Percentiles rank a stretch among this genome's conserved stretches.
Conservation (phyloP, 2,888 invertebrate genomes). For the Parnassius mnemosyne region DNA sequence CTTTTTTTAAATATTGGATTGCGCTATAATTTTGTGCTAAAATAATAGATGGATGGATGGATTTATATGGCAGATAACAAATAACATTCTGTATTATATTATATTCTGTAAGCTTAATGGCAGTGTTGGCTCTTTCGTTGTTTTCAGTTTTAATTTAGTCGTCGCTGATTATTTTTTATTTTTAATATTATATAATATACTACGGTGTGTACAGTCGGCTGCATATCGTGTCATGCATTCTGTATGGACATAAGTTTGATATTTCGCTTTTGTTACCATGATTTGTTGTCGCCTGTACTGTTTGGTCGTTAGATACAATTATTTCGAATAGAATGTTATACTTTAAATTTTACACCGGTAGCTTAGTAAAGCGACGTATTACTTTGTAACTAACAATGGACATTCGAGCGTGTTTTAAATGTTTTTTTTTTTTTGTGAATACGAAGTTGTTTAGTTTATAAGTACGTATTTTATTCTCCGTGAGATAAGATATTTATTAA, state of each 20-base stretch:
- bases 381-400: constrained; percentile 22
- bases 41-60: constrained; percentile 4
- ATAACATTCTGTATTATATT: constrained; percentile 65
- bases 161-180: constrained; percentile 40
- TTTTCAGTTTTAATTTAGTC: constrained; percentile 58
- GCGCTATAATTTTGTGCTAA: not conserved
- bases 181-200: constrained; percentile 11
- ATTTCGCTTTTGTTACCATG: not conserved
- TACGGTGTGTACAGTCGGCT: constrained; percentile 10
- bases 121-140: constrained; percentile 61
- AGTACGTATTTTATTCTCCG: constrained; percentile 7
- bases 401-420: constrained; percentile 29
- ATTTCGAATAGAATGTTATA: not conserved
- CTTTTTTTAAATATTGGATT: not conserved
- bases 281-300: constrained; percentile 1
- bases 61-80: constrained; percentile 31
- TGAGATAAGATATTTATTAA: constrained; percentile 20
- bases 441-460: constrained; percentile 24
- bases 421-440: constrained; percentile 25
- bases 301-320: constrained; percentile 1
- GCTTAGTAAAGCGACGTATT: constrained; percentile 1
- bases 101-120: constrained; percentile 40
- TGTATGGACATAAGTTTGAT: constrained; percentile 1
- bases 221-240: constrained; percentile 8
- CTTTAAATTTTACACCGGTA: not conserved